These are phyloP conservation scores for Tupaia tana DNA, from an alignment of 2,113 vertebrate genomes.

Conservation along the genomic window DNA sequence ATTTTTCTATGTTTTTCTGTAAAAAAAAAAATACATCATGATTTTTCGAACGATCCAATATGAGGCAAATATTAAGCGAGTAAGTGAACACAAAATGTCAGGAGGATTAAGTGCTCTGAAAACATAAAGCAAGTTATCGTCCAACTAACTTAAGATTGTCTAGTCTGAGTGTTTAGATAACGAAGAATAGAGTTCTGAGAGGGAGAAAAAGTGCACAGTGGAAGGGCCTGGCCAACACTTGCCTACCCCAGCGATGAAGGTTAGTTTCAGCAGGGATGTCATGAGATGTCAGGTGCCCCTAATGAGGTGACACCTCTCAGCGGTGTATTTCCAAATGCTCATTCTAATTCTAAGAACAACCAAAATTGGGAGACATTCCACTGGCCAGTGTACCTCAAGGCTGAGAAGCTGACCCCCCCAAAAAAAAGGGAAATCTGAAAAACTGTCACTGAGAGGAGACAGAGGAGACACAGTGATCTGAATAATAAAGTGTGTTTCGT, in stretches of 20 bases:
- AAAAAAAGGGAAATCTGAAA: neutral
- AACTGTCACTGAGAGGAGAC: neutral
- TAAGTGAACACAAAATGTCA: neutral
- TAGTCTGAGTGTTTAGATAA: neutral
- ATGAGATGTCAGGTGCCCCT: neutral
- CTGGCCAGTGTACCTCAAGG: neutral
- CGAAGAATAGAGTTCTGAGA: neutral
- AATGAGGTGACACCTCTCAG: neutral
- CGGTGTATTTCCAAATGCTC: neutral
- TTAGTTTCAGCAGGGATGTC: too few relatives aligned
- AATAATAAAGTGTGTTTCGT: too few relatives aligned
- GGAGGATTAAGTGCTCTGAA: neutral
- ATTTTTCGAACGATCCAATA: too few relatives aligned
- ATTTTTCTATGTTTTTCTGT: too few relatives aligned
- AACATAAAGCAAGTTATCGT: neutral
- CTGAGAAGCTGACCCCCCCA: neutral
- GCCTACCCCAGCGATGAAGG: neutral
- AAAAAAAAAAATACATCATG: too few relatives aligned
- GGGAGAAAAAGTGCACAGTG: accelerated
- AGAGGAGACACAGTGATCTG: too few relatives aligned
- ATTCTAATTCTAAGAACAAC: neutral
- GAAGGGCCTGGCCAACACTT: neutral
- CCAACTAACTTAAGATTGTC: neutral
- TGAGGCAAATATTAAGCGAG: neutral
- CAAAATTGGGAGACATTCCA: accelerated